Percentiles rank a stretch among this genome's conserved stretches.
Conservation (phyloP, 92 coral and sea anemone species). For the Hydrozoanthus gracilis region DNA sequence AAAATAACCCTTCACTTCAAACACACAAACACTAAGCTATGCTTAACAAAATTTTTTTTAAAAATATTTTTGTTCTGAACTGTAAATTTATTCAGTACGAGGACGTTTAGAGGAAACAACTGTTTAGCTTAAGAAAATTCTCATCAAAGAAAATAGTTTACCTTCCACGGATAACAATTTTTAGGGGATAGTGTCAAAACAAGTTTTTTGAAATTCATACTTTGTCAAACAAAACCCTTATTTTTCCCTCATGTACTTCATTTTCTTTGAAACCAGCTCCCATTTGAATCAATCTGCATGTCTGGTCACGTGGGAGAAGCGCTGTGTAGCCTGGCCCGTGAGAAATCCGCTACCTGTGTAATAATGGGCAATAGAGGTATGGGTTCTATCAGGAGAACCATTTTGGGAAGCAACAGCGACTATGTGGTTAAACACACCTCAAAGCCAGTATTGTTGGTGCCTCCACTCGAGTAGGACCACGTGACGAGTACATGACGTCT, state of each 20-base stretch:
- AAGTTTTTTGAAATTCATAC: too few species aligned
- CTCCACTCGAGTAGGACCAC: background rate
- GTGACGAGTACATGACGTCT: too few species aligned
- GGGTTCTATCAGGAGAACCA: slow-evolving; percentile 15
- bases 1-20: too few species aligned
- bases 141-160: too few species aligned
- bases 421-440: slow-evolving; percentile 32
- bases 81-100: background rate
- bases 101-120: background rate
- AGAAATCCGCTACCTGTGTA: slow-evolving; percentile 34
- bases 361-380: slow-evolving; percentile 27
- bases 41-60: too few species aligned
- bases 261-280: background rate
- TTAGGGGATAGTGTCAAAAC: background rate
- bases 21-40: too few species aligned
- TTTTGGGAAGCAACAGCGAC: slow-evolving; percentile 36
- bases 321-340: slow-evolving; percentile 17
- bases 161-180: background rate
- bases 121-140: background rate
- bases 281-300: slow-evolving; percentile 28
- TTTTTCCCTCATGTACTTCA: background rate
- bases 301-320: slow-evolving; percentile 49
- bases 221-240: background rate
- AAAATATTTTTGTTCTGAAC: too few species aligned
- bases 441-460: slow-evolving; percentile 31